Evolutionary conservation across 2,888 invertebrate genomes (phyloP).

Genomic region (Cryptophagus acutangulus): DNA sequence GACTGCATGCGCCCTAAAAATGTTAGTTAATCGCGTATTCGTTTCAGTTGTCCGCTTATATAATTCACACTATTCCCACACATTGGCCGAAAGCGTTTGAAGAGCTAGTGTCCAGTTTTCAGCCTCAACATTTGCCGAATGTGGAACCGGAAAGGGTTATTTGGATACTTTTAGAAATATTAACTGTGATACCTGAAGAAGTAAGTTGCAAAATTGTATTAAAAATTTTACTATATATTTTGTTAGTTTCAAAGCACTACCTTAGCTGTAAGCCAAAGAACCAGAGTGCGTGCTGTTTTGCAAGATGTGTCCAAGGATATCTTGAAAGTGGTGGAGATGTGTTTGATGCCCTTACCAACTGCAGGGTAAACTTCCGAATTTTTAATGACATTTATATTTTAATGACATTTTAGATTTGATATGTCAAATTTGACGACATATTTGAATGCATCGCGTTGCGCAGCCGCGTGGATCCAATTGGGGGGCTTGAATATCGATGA

Average conservation of each 20-base stretch:
- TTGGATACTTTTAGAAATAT: constrained; percentile 73
- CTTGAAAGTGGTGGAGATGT: constrained; percentile 46
- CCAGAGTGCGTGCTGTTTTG: constrained; percentile 44
- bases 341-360: constrained; percentile 42
- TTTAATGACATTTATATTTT: not conserved
- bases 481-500: constrained; percentile 47
- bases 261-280: constrained; percentile 45
- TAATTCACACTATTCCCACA: constrained; percentile 62
- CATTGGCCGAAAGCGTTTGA: constrained; percentile 65
- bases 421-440: constrained; percentile 51
- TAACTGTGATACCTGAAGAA: constrained; percentile 85
- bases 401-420: constrained; percentile 35
- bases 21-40: constrained; percentile 2
- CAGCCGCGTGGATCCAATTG: constrained; percentile 60
- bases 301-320: constrained; percentile 48
- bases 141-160: constrained; percentile 57
- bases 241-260: constrained; percentile 50
- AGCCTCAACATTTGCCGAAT: constrained; percentile 53
- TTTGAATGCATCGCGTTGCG: constrained; percentile 54
- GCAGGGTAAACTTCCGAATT: constrained; percentile 31
- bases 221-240: too few species aligned
- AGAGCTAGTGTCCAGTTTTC: constrained; percentile 59
- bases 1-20: constrained; percentile 27
- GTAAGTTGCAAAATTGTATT: too few species aligned
- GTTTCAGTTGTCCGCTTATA: constrained; percentile 75